phyloP scores from a whole-genome alignment of 2,113 vertebrate genomes.

The Riparia riparia region DNA sequence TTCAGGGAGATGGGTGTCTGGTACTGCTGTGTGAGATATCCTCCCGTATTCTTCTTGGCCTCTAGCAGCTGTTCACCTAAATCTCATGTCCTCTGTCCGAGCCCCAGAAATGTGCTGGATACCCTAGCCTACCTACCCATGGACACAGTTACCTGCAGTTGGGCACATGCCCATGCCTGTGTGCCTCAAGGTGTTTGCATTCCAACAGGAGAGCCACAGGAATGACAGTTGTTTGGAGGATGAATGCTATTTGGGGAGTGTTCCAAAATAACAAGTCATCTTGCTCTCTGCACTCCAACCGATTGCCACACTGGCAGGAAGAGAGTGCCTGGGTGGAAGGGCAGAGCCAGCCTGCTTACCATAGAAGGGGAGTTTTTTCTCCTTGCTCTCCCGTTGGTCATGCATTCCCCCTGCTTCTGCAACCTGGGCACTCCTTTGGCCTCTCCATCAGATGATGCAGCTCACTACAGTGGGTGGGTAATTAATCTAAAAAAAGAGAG shows the following conservation, averaged over 20 bases:
- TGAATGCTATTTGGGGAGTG: not conserved
- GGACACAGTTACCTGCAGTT: not conserved
- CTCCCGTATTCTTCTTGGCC: not conserved
- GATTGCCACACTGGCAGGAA: not conserved
- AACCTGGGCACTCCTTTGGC: not conserved
- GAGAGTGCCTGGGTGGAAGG: not conserved
- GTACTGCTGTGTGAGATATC: not conserved
- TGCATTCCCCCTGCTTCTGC: not conserved
- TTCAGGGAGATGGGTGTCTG: not conserved
- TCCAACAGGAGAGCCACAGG: not conserved
- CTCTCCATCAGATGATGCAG: not conserved
- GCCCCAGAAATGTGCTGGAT: not conserved
- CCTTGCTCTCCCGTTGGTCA: not conserved
- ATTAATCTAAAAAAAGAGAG: not conserved
- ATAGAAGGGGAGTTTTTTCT: constrained; percentile 17
- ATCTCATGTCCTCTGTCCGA: not conserved
- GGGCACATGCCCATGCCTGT: not conserved
- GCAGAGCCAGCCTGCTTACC: not conserved
- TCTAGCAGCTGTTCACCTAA: not conserved
- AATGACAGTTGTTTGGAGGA: not conserved
- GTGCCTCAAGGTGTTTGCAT: not conserved
- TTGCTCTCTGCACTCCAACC: not conserved
- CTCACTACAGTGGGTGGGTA: not conserved
- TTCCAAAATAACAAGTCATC: constrained; percentile 28
- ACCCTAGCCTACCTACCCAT: rapidly evolving